Base-by-base conservation (phyloP, 2,113 vertebrate species). In the Calypte anna region DNA sequence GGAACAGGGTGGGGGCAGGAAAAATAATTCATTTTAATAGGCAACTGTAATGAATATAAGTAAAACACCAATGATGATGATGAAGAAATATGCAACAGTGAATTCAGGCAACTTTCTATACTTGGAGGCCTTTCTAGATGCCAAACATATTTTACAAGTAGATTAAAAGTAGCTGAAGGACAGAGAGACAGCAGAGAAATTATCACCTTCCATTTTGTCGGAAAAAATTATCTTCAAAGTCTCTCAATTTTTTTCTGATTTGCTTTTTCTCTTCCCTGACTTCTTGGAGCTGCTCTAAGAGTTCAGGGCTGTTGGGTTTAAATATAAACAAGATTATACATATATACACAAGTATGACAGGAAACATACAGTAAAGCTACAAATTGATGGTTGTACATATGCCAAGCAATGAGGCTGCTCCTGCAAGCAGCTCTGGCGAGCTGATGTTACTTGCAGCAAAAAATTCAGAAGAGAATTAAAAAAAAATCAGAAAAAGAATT, bases 211-310 rank as follows among this genome's bases (percentile, higher is more conserved):
- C 99, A 27, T 99, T 99, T 85, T 99, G 99, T 88, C 98, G 98
- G 89, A 99, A 99, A 97, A 99, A 99, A 93, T 98, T 98, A 70
- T 99, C 99, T 97, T 99, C 99, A 61, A 99, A 99, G 78, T 99
- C 99, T 93, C 99, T 98, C 92, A 99, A 97, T 96, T 98, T 98
- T 96, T 99, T 99, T 88, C 99, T 98, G 95, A 99, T 98, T 70
- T 97, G 98, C 96, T 99, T 99, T 95, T 99, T 99, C 96, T 99
- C 99, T 95, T 99, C 99, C 86, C 98, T 98, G 66, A 99, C 97
- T 96, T 99, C 99, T 81, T 99, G 99, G 57, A 99, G 99, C 92
- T 99, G 99, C 96, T 99, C 99, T 92, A 99, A 95, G 10, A 99
- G 99, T 95, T 99, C 99, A 93, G 98, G 97, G 96, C 99, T 99